These are phyloP conservation scores for Heliconius ismenius DNA, from an alignment of 2,888 invertebrate species.

Conservation along the genomic window DNA sequence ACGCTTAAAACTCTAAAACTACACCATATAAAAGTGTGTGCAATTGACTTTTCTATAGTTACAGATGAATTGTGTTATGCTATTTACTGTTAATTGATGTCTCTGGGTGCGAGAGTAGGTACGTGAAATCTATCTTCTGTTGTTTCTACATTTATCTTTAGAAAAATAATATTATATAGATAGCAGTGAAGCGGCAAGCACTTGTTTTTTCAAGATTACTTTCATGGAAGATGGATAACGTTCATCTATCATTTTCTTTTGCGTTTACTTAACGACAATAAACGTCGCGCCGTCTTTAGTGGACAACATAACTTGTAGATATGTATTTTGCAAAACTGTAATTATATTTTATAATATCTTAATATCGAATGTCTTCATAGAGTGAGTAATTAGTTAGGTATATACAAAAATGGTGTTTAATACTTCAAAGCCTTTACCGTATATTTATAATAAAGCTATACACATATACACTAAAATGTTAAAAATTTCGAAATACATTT, in stretches of 20 bases:
- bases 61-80: too few relatives aligned
- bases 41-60: too few relatives aligned
- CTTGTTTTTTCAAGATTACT: slow-evolving; percentile 1
- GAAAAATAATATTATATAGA: neutral
- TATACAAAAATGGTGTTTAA: too few relatives aligned
- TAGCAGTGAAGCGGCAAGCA: neutral
- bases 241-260: slow-evolving; percentile 26
- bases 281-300: slow-evolving; percentile 3
- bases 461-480: too few relatives aligned
- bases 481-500: too few relatives aligned
- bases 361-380: neutral
- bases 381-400: neutral
- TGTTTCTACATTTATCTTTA: neutral
- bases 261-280: slow-evolving; percentile 16
- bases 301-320: neutral
- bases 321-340: neutral
- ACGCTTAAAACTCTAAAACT: too few relatives aligned
- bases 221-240: slow-evolving; percentile 15
- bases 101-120: neutral
- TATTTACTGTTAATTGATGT: neutral
- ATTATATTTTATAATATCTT: neutral
- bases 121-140: neutral
- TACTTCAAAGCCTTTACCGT: too few relatives aligned
- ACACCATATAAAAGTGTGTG: too few relatives aligned
- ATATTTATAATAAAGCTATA: too few relatives aligned